phyloP scores from a whole-genome alignment of 2,113 vertebrate species.

The Sus scrofa region DNA sequence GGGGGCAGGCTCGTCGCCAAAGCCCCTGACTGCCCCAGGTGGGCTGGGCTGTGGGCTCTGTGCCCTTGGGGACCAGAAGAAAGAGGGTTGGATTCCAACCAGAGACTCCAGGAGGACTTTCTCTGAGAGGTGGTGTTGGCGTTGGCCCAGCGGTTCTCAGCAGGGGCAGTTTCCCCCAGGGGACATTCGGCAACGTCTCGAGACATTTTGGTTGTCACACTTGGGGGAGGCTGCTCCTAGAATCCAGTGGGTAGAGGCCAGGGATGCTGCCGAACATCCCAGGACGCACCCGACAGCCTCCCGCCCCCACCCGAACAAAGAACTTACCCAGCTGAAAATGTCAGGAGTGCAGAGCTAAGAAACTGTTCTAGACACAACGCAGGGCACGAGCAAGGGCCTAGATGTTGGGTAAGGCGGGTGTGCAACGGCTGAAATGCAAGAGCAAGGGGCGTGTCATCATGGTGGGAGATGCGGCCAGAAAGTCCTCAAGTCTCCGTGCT shows the following conservation, averaged over 20 bases:
- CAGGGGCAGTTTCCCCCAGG: not conserved
- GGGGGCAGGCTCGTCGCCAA: not conserved
- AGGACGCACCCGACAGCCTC: not conserved
- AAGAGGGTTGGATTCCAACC: not conserved
- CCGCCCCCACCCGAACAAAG: accelerated
- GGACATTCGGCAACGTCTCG: not conserved
- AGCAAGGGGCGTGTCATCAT: not conserved
- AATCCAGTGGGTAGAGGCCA: not conserved
- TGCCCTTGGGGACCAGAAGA: not conserved
- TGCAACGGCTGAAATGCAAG: not conserved
- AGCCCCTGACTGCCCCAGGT: not conserved
- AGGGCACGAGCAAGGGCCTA: not conserved
- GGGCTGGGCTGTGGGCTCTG: not conserved
- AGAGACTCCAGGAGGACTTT: not conserved
- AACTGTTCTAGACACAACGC: not conserved
- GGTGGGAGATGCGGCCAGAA: not conserved
- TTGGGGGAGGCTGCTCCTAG: not conserved
- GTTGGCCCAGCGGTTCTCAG: not conserved
- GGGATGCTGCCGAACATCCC: not conserved
- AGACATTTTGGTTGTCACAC: not conserved
- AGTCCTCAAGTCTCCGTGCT: not conserved
- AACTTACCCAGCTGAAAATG: not conserved
- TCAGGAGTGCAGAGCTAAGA: not conserved
- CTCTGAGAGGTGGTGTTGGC: not conserved
- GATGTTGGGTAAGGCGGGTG: not conserved